Evolutionary conservation across 2,797 vertebrate genomes (phyloP), one percentile per base, ranked within the genome.

Genomic region (Eleutherodactylus coqui): DNA sequence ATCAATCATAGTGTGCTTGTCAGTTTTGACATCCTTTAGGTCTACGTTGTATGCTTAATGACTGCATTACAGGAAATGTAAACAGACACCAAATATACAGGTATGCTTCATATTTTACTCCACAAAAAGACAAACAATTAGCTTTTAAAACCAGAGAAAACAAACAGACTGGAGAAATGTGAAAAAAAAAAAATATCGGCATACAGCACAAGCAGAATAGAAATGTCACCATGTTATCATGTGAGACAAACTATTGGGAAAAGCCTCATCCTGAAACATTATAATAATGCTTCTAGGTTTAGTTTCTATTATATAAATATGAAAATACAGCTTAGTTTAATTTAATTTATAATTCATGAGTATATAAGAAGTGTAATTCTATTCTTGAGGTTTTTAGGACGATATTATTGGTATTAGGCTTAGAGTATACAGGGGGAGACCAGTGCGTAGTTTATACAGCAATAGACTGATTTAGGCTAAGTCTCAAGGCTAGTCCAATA

Each of bases 41-140:
- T 92, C 92, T 93, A 93, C 79, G 78, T 93, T 91, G 93, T 94
- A 91, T 92, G 90, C 93, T 93, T 95, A 95, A 95, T 95, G 94
- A 95, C 93, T 95, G 92, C 93, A 94, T 91, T 94, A 94, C 93
- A 94, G 93, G 95, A 95, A 95, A 95, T 94, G 94, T 95, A 94
- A 95, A 94, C 93, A 95, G 94, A 95, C 93, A 93, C 93, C 90
- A 92, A 94, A 93, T 90, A 93, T 90, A 92, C 92, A 94, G 92
- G 92, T 95, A 95, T 90, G 86, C 85, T 88, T 88, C 90, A 86
- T 91, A 90, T 90, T 89, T 90, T 84, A 45, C 70, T 83, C 51
- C 45, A 34, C 43, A 64, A 55, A 67, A 85, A 85, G 82, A 83
- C 45, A 70, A 73, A 72, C 77, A 80, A 80, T 75, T 84, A 87